Base-by-base conservation (phyloP, 2,797 vertebrate genomes). In the Pipistrellus pygmaeus region DNA sequence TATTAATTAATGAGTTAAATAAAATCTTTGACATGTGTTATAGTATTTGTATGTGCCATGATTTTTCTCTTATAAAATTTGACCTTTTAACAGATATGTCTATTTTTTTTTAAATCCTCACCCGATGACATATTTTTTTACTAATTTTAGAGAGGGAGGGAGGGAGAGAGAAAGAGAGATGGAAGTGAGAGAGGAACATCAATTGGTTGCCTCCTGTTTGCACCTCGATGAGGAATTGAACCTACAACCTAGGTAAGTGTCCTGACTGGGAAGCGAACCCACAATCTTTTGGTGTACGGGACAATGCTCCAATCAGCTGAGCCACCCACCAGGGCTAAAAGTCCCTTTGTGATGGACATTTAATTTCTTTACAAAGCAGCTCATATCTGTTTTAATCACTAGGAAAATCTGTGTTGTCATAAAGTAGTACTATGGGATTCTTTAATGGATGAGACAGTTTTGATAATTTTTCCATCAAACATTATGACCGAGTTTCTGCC, bases 1-100 rank as follows among this genome's bases (percentile, higher is more conserved):
- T 53, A 53, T 68, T 88, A 57, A 57, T 72, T 82, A 66, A 66
- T 93, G 72, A 77, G 44, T 53, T 94, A 64, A 93, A 76, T 89
- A 89, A 93, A 78, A 64, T 82, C 38, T 90, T 85, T 84, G 38
- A 32, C 12, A 21, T 60, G 46, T 83, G 76, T 76, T 77, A 32
- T 57, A 81, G 25, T 81, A 32, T 69, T 68, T 83, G 27, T 84
- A 25, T 48, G 18, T 78, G 62, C 51, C 20, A 62, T 80, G 38
- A 60, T 76, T 83, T 89, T 55, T 69, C 7, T 48, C 77, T 41
- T 41, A 62, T 62, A 30, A 62, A 62, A 62, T 62, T 27, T 57
- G 32, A 38, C 10, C 38, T 77, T 57, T 71, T 71, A 71, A 85
- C 12, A 83, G 30, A 77, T 68, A 46, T 15, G 60, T 30, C 60